phyloP scores from a whole-genome alignment of 2,797 vertebrate genomes.

The Calcarius lapponicus region DNA sequence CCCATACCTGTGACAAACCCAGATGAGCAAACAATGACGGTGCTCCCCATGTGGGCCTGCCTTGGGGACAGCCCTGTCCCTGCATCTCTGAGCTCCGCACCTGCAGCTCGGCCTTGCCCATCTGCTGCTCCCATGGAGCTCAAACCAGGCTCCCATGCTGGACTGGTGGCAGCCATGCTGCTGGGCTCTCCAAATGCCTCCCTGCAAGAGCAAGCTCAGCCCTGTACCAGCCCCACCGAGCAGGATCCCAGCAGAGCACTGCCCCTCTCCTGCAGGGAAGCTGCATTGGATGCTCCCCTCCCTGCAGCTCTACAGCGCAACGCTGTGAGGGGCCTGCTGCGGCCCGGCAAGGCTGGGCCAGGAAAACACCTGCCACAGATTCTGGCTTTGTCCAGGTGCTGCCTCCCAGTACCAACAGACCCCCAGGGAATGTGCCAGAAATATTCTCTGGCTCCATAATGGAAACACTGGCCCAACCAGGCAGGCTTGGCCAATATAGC shows the following conservation, averaged over 20 bases:
- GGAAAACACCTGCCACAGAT: neutral
- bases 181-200: neutral
- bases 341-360: neutral
- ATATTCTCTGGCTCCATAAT: neutral
- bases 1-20: accelerated
- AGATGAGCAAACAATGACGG: accelerated
- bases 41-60: neutral
- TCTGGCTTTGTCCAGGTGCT: neutral
- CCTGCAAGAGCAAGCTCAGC: neutral
- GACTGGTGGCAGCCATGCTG: accelerated
- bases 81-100: accelerated
- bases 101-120: accelerated
- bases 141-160: neutral
- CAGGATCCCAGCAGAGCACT: neutral
- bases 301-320: accelerated
- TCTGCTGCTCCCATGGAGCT: neutral
- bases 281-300: accelerated
- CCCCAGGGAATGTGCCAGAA: neutral
- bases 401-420: neutral
- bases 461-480: neutral
- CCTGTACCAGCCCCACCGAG: neutral
- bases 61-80: neutral
- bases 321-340: neutral
- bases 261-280: neutral
- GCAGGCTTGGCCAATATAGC: neutral